A percentile compares a stretch with the other conserved stretches of the same genome.
These are phyloP conservation scores for Beroe ovata DNA, from an alignment of 37 sponge, comb jelly and placozoan species.

Conservation along the genomic window DNA sequence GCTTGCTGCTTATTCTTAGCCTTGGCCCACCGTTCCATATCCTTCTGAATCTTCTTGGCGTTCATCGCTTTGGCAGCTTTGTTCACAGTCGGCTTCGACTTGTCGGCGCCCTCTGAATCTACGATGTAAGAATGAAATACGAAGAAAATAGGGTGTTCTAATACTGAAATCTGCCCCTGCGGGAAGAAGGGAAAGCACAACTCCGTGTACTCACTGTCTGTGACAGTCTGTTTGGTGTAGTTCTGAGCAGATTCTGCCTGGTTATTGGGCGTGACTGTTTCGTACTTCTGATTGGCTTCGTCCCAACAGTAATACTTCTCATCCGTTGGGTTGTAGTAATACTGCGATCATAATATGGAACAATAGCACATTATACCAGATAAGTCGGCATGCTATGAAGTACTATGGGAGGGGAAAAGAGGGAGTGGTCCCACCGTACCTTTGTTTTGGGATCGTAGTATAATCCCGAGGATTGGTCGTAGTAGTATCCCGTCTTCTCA, in stretches of 20 bases:
- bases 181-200: too few relatives aligned
- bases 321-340: conserved; percentile 91
- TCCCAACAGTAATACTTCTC: conserved; percentile 91
- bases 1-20: conserved; percentile 78
- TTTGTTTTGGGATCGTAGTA: conserved; percentile 94
- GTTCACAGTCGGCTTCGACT: conserved; percentile 71
- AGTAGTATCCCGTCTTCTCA: conserved; percentile 39
- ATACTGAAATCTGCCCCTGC: too few relatives aligned
- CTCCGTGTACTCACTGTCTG: too few relatives aligned
- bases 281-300: conserved; percentile 73
- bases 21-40: conserved; percentile 99
- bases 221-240: too few relatives aligned
- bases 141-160: too few relatives aligned
- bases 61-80: conserved; percentile 68
- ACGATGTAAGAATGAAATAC: too few relatives aligned
- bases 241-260: not conserved
- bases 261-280: conserved; percentile 70
- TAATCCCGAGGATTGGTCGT: conserved; percentile 69
- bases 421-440: conserved; percentile 65
- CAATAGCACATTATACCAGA: too few relatives aligned
- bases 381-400: too few relatives aligned
- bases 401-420: not conserved
- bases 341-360: too few relatives aligned
- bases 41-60: conserved; percentile 91
- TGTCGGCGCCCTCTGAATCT: conserved; percentile 42